Conservation (phyloP, 2,888 invertebrate genomes). For the Coelopa pilipes region DNA sequence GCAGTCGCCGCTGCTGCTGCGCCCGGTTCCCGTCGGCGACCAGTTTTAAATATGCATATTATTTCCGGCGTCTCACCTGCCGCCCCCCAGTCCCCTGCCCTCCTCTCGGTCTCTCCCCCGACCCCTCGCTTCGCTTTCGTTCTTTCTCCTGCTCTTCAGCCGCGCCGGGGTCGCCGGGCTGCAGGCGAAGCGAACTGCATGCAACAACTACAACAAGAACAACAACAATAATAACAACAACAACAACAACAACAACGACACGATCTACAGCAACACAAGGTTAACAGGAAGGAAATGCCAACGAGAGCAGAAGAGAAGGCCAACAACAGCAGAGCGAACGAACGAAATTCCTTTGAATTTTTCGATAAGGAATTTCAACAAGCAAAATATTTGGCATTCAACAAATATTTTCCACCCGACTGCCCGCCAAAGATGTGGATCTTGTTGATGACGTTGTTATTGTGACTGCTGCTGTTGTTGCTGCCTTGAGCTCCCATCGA, state of each 20-base stretch:
- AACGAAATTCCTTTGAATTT: too few relatives aligned
- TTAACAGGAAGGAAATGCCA: not conserved
- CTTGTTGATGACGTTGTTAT: not conserved
- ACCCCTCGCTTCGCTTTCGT: too few relatives aligned
- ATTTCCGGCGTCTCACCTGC: slow-evolving; percentile 39
- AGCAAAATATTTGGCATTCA: too few relatives aligned
- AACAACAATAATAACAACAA: too few relatives aligned
- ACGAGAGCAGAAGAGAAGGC: not conserved
- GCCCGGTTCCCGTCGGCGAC: not conserved
- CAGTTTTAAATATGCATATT: slow-evolving; percentile 38
- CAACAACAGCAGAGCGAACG: not conserved
- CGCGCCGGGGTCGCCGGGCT: too few relatives aligned
- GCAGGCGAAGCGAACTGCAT: too few relatives aligned
- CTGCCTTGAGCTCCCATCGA: too few relatives aligned
- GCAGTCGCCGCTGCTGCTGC: not conserved
- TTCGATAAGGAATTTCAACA: too few relatives aligned
- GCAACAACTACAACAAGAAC: too few relatives aligned
- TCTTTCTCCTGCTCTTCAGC: not conserved
- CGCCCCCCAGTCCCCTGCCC: not conserved
- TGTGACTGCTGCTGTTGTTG: not conserved
- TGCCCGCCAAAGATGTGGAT: not conserved
- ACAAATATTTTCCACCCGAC: too few relatives aligned
- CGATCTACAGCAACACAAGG: too few relatives aligned
- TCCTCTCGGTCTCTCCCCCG: too few relatives aligned
- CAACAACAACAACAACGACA: not conserved